These are phyloP conservation scores for Hystrix cristata DNA, from an alignment of 2,113 vertebrate genomes.

Conservation along the genomic window DNA sequence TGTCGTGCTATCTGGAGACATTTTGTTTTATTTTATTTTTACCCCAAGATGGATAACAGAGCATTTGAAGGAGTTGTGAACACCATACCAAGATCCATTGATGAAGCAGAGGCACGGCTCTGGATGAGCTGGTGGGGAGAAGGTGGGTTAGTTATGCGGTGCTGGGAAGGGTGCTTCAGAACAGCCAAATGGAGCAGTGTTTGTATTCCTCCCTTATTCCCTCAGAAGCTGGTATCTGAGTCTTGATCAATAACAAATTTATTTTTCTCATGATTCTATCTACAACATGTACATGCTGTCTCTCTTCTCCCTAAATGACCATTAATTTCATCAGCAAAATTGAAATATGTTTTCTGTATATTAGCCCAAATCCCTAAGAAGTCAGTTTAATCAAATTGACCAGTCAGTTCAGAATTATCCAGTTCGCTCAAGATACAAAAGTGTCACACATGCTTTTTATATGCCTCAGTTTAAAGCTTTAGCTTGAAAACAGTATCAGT, in stretches of 20 bases:
- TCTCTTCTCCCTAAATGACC: not conserved
- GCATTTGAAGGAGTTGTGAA: constrained; percentile 27
- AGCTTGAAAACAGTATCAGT: not conserved
- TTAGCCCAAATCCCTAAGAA: not conserved
- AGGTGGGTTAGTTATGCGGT: not conserved
- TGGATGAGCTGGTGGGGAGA: not conserved
- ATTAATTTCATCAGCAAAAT: constrained; percentile 36
- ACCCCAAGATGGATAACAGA: not conserved
- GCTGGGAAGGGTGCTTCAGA: not conserved
- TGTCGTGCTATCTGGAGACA: not conserved
- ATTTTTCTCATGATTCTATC: not conserved
- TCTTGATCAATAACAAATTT: not conserved
- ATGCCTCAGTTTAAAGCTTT: constrained; percentile 29
- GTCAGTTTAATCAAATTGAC: constrained; percentile 35
- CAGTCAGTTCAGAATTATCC: not conserved
- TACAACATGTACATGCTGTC: not conserved
- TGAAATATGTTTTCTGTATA: not conserved
- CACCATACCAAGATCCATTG: not conserved
- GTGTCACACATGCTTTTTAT: not conserved
- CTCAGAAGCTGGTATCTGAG: not conserved
- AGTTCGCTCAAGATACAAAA: constrained; percentile 40
- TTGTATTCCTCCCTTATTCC: not conserved
- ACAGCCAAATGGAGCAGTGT: not conserved
- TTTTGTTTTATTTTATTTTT: not conserved
- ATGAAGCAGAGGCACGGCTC: not conserved